Conservation (phyloP, 2,888 invertebrate species). For the Troides helena region DNA sequence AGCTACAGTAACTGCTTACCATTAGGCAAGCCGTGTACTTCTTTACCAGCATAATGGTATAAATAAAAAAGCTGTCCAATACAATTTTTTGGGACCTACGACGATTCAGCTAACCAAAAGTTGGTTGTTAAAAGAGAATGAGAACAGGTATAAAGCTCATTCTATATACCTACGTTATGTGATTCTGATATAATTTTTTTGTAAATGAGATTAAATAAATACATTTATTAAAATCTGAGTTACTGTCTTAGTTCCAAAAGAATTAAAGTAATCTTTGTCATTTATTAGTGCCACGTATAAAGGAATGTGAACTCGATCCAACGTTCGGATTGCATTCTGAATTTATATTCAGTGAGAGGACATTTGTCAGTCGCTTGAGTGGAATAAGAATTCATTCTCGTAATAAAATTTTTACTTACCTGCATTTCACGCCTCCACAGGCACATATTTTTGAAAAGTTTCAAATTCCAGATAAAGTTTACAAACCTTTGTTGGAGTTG, state of each 20-base stretch:
- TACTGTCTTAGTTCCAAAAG: constrained; percentile 24
- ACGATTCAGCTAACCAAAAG: no score
- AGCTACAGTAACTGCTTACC: no score
- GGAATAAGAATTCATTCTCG: constrained; percentile 30
- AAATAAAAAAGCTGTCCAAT: no score
- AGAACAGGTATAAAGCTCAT: no score
- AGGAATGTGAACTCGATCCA: constrained; percentile 28
- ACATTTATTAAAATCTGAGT: constrained; percentile 32
- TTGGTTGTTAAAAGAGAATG: no score
- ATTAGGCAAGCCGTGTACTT: no score
- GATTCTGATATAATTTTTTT: background rate
- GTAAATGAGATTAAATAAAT: background rate
- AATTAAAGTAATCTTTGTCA: constrained; percentile 25
- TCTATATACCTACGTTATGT: no score
- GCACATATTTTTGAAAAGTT: constrained; percentile 25
- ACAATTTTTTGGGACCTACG: no score
- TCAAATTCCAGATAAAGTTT: constrained; percentile 23
- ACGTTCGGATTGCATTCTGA: constrained; percentile 29
- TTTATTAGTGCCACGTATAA: constrained; percentile 26
- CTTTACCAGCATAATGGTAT: no score
- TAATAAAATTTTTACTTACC: constrained; percentile 32
- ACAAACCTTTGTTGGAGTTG: constrained; percentile 14
- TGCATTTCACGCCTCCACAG: constrained; percentile 29
- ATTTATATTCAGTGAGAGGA: constrained; percentile 30
- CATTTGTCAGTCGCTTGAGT: constrained; percentile 31